Evolutionary conservation across 2,888 invertebrate species (phyloP), one percentile per base, ranked within the genome.

Genomic region (Bedellia somnulentella): DNA sequence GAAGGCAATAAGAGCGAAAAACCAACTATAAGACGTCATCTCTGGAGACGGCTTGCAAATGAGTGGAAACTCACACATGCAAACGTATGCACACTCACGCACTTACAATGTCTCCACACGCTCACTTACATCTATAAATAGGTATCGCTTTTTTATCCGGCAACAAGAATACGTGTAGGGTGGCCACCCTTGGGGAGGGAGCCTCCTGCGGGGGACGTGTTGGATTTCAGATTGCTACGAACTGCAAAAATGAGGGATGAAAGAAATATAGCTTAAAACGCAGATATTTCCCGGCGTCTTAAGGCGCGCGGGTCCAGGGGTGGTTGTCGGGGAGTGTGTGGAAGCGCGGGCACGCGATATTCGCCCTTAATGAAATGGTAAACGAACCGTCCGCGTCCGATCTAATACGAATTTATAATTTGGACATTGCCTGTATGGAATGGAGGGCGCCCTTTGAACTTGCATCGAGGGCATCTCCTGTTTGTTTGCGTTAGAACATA

Each of bases 241-340:
- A 76, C 77, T 77, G 76, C 77, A 77, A 77, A 77, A 77, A 77
- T 77, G 77, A 77, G 77, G 77, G 77, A 77, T 77, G 77, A 77
- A 77, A 77, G 77, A 77, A 77, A 77, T 77, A 77, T 77, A 77
- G 76, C 77, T 76, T 77, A 77, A 77, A 76, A 77, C 77, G 76
- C 75, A 76, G 76, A 77, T 76, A 75, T 73, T 75, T 73, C 70
- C 68, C 70, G 73, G 66, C 73, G 68, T 73, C 73, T 73, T 75
- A 67, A 75, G 71, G 63, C 59, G 58, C 52, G 51, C 57, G 53
- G 37, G 57, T 52, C 50, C 57, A 52, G 37, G 51, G 55, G 50
- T 46, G 44, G 43, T 46, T n/a, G n/a, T 45, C 38, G 46, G 63
- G 63, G 66, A 63, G 71, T 73, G 68, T 73, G 73, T 73, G 75